These are phyloP conservation scores for Tonatia bakeri DNA, from an alignment of 2,113 vertebrate species.

Conservation along the genomic window DNA sequence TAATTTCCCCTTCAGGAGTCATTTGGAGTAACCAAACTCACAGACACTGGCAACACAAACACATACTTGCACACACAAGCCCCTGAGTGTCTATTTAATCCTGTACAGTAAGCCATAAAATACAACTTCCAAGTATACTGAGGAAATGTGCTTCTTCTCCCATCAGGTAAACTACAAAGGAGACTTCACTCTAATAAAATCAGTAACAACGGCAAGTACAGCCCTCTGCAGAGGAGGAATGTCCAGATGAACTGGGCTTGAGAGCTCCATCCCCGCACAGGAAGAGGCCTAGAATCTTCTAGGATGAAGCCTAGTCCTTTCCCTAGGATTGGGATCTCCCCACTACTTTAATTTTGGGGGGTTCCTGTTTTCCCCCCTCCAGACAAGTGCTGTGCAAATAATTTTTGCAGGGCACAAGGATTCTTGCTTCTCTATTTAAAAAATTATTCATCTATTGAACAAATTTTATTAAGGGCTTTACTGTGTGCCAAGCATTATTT, in stretches of 20 bases:
- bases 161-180: background rate
- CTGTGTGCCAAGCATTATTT: background rate
- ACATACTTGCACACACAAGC: background rate
- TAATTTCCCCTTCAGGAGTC: background rate
- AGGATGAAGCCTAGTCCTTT: background rate
- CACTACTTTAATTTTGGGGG: background rate
- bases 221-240: rapidly evolving
- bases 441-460: background rate
- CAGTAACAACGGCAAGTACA: background rate
- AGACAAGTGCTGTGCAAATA: background rate
- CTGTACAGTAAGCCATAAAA: background rate
- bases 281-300: background rate
- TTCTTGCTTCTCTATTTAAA: background rate
- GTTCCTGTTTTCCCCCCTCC: too few relatives aligned
- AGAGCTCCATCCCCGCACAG: background rate
- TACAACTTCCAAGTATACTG: too few relatives aligned
- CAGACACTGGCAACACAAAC: background rate
- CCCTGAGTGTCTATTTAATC: background rate
- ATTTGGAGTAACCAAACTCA: background rate
- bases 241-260: background rate
- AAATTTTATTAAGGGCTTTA: background rate
- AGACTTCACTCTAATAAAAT: background rate
- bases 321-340: background rate
- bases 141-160: background rate
- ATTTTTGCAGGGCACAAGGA: background rate